Percentiles rank a stretch among this genome's conserved stretches.
These are phyloP conservation scores for Troilus luridus DNA, from an alignment of 2,888 invertebrate genomes.

Conservation along the genomic window DNA sequence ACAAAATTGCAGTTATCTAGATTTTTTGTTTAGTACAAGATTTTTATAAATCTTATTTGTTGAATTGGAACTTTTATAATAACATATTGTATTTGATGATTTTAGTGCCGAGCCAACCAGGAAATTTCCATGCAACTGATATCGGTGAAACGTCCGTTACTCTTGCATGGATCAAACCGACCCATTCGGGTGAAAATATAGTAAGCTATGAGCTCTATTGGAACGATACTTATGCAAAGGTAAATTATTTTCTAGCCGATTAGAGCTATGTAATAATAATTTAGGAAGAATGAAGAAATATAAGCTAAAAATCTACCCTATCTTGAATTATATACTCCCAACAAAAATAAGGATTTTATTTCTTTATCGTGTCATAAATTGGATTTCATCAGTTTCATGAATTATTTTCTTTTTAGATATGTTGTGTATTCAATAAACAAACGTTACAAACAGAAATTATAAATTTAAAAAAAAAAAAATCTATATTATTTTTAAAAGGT, in stretches of 20 bases:
- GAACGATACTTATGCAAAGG: slow-evolving; percentile 95
- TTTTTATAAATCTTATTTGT: background rate
- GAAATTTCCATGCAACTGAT: slow-evolving; percentile 88
- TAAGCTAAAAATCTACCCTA: no score
- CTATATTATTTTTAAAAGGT: no score
- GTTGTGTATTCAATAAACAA: no score
- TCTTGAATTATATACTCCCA: no score
- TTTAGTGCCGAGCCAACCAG: slow-evolving; percentile 95
- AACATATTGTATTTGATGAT: slow-evolving; percentile 55
- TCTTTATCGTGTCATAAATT: no score
- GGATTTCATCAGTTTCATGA: no score
- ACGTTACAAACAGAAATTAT: no score
- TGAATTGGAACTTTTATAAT: background rate
- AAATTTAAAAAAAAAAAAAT: no score
- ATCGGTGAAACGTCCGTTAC: slow-evolving; percentile 92
- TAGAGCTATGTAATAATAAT: background rate
- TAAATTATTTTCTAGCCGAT: slow-evolving; percentile 65
- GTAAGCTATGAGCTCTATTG: slow-evolving; percentile 96
- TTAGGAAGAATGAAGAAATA: background rate
- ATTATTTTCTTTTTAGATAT: no score
- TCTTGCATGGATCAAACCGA: slow-evolving; percentile 92
- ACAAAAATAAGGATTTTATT: no score
- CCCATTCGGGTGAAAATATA: slow-evolving; percentile 92
- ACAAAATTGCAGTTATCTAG: background rate
- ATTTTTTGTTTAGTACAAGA: background rate